These are phyloP conservation scores for Cranoglanis bouderius DNA, from an alignment of 2,113 vertebrate species.

Conservation along the genomic window DNA sequence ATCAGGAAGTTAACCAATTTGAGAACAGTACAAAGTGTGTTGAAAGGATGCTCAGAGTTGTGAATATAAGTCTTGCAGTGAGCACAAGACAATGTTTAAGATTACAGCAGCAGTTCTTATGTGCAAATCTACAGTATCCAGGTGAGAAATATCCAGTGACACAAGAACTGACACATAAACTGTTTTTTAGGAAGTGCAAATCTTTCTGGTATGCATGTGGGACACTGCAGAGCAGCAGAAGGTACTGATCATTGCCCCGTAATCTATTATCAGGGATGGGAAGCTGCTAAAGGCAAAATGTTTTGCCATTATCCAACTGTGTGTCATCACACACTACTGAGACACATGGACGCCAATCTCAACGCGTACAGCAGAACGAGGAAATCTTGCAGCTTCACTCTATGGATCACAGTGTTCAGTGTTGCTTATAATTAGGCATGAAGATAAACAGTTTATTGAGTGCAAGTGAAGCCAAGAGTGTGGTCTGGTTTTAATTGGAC, in stretches of 20 bases:
- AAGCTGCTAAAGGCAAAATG: slow-evolving; percentile 4
- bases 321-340: slow-evolving; percentile 16
- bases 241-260: background rate
- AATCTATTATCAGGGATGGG: background rate
- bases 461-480: slow-evolving; percentile 8
- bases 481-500: slow-evolving; percentile 31
- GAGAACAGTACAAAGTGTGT: background rate
- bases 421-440: slow-evolving; percentile 20
- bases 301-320: background rate
- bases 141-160: background rate
- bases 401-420: background rate
- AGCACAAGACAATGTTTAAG: background rate
- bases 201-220: background rate
- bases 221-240: background rate
- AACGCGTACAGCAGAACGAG: background rate
- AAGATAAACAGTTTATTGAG: slow-evolving; percentile 28
- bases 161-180: background rate
- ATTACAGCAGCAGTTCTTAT: background rate
- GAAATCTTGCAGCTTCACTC: background rate
- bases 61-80: background rate
- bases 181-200: background rate
- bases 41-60: background rate
- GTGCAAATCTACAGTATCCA: too few relatives aligned
- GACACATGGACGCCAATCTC: background rate
- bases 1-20: background rate